Evolutionary conservation across 2,888 invertebrate genomes (phyloP).

Genomic region (Chrysolina oricalcia): DNA sequence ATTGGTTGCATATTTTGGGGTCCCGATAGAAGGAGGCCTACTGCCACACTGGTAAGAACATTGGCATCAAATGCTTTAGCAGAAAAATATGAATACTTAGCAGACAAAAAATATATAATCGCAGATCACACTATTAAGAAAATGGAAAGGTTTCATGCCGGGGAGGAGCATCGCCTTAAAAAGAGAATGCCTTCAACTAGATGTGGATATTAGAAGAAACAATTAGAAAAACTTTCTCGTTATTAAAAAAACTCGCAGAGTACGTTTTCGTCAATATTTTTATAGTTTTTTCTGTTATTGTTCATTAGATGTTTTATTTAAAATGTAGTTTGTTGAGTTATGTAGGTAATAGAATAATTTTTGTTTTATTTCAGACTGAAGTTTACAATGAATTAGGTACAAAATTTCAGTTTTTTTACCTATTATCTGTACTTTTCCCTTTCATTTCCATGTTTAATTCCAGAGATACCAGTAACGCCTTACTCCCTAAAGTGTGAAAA

Average conservation of each 20-base stretch:
- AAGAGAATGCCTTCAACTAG: background rate
- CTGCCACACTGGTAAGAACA: background rate
- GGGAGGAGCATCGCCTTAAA: background rate
- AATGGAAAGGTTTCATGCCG: background rate
- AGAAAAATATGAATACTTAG: background rate
- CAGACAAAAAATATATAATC: background rate
- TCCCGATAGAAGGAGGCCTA: too few relatives aligned
- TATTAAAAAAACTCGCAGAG: background rate
- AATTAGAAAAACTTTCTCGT: background rate
- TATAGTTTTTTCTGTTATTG: slow-evolving; percentile 9
- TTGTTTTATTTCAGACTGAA: too few relatives aligned
- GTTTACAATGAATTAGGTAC: background rate
- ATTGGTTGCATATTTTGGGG: too few relatives aligned
- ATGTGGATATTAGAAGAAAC: background rate
- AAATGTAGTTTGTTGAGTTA: slow-evolving; percentile 11
- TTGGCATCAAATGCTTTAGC: slow-evolving; percentile 1
- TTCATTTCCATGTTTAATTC: background rate
- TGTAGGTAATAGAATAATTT: background rate
- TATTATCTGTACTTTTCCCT: background rate
- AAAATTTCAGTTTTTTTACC: background rate
- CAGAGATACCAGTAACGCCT: background rate
- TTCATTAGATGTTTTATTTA: background rate
- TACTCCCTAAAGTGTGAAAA: background rate
- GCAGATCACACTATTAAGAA: background rate
- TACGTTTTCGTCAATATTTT: background rate